Evolutionary conservation across 2,888 invertebrate genomes (phyloP), one percentile per base, ranked within the genome.

Genomic region (Drosophila helvetica): DNA sequence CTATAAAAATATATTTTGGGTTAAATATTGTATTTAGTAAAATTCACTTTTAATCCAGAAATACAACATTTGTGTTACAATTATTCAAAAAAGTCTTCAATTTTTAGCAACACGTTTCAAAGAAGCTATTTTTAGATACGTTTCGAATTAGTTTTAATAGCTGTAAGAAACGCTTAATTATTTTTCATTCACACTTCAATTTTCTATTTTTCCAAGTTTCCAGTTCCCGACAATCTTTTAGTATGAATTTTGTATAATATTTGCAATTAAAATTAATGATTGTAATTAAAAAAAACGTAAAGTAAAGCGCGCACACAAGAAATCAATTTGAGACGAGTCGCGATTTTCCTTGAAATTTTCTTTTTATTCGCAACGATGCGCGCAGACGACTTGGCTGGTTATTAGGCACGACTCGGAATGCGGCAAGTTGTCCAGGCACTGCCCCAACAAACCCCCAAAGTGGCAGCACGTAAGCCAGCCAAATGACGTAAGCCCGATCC

Each of bases 381-480:
- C 87, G 66, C 73, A 68, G 75, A 80, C 80, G 87, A 80, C 80
- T 86, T 77, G 81, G 89, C 90, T 92, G 91, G 91, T 90, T 71
- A 87, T 89, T 90, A 82, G 90, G 90, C 91, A 90, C 90, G 89
- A 90, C 91, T 89, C 75, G 80, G 86, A 91, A 88, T 90, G 92
- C 90, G 90, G 90, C 90, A 91, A 89, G 88, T 75, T 86, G 80
- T 70, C 77, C 83, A 80, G 70, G 80, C 81, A 83, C 83, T 88
- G 80, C 74, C 75, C 76, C 76, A 77, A 65, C 78, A 74, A 87
- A 77, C 77, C 72, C 79, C 81, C 81, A 82, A 70, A 70, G 64
- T 71, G 59, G 70, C 47, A 73, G 65, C 54, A 69, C 77, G 62
- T 50, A 70, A 75, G 54, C 65, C 38, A n/a, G 18, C 42, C 56